phyloP scores from a whole-genome alignment of 2,888 invertebrate species.

The Lasioglossum figueresi region DNA sequence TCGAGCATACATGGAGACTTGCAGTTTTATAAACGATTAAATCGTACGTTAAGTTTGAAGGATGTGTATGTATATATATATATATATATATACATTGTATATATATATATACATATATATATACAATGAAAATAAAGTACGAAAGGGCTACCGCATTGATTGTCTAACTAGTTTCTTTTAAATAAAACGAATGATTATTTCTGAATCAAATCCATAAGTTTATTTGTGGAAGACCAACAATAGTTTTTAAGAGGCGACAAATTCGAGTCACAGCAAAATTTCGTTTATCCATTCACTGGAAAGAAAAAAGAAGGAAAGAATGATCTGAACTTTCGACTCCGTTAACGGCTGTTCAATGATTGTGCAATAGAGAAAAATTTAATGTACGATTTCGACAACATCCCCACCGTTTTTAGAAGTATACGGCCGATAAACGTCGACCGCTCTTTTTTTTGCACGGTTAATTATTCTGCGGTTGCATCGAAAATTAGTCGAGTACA shows the following conservation, averaged over 20 bases:
- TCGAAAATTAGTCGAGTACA: slow-evolving; percentile 11
- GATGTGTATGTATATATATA: too few relatives aligned
- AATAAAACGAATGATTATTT: slow-evolving; percentile 35
- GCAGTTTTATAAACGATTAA: slow-evolving; percentile 41
- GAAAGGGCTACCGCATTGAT: background rate
- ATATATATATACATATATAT: too few relatives aligned
- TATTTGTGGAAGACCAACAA: background rate
- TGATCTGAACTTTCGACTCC: background rate
- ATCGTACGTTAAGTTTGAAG: slow-evolving; percentile 51
- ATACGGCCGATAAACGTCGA: background rate
- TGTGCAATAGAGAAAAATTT: slow-evolving; percentile 16
- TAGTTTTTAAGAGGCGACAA: background rate
- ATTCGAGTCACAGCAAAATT: background rate
- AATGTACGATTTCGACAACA: slow-evolving; percentile 10
- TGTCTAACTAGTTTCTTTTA: slow-evolving; percentile 24
- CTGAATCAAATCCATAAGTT: background rate
- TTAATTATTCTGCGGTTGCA: slow-evolving; percentile 18
- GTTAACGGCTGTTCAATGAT: background rate
- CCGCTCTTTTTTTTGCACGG: background rate
- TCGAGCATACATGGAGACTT: slow-evolving; percentile 19
- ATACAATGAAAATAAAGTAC: background rate
- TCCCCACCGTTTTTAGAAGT: background rate
- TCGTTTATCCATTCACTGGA: background rate
- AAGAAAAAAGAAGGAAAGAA: background rate
- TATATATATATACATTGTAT: too few relatives aligned